These are phyloP conservation scores for Trochalopteron elliotii DNA, from an alignment of 2,113 vertebrate species.

Conservation along the genomic window DNA sequence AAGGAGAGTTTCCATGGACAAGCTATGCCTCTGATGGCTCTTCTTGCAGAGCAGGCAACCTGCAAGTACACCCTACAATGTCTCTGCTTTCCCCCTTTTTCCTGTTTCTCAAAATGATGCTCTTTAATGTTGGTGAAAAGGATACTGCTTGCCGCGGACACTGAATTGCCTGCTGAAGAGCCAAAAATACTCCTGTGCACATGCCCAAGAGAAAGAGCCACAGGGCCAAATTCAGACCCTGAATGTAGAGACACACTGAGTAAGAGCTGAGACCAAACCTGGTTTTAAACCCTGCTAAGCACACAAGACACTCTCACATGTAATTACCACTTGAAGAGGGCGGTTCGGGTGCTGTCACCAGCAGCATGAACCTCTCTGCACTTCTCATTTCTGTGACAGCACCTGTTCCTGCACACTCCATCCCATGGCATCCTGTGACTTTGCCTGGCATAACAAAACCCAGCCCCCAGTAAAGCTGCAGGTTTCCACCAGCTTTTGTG, in stretches of 20 bases:
- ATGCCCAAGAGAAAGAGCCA: not conserved
- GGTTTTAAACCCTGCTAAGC: not conserved
- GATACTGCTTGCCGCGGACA: not conserved
- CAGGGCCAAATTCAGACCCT: not conserved
- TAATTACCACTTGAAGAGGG: not conserved
- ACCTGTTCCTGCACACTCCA: not conserved
- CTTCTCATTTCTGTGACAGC: not conserved
- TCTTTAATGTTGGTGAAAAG: not conserved
- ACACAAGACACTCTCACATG: not conserved
- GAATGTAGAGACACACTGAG: not conserved
- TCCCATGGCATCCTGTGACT: not conserved
- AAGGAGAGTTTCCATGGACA: not conserved
- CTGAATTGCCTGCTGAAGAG: not conserved
- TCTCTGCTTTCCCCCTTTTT: not conserved
- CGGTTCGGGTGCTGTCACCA: not conserved
- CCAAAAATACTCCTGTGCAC: not conserved
- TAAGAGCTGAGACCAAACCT: not conserved
- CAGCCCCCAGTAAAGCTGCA: not conserved
- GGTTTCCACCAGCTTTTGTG: not conserved
- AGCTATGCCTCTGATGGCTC: rapidly evolving
- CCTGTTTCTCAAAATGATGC: not conserved
- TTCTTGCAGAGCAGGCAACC: not conserved
- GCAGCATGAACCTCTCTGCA: not conserved
- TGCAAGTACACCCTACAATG: not conserved
- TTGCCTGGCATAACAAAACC: not conserved